phyloP scores from a whole-genome alignment of 2,888 invertebrate genomes.

The Drosophila dives region DNA sequence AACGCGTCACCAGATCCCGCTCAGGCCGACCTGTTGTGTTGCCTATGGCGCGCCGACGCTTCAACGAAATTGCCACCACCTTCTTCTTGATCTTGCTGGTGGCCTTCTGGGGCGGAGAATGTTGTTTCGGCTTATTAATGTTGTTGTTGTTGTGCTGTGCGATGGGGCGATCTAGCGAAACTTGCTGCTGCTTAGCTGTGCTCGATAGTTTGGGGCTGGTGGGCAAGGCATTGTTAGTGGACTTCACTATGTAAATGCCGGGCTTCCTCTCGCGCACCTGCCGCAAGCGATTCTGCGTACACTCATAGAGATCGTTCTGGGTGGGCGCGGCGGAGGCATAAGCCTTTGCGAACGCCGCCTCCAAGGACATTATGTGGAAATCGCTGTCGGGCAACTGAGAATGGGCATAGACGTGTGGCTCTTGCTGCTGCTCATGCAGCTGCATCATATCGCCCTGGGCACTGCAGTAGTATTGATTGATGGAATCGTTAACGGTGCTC shows the following conservation, averaged over 20 bases:
- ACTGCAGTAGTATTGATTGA: slow-evolving; percentile 24
- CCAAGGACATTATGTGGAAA: slow-evolving; percentile 23
- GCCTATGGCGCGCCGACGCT: slow-evolving; percentile 50
- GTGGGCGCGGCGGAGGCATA: slow-evolving; percentile 64
- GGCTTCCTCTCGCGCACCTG: slow-evolving; percentile 80
- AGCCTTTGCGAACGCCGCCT: slow-evolving; percentile 62
- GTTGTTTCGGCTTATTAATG: slow-evolving; percentile 1
- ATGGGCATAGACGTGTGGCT: background rate
- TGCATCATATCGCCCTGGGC: slow-evolving; percentile 1
- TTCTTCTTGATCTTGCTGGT: slow-evolving; percentile 32
- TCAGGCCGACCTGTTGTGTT: slow-evolving; percentile 5
- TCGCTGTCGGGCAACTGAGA: background rate
- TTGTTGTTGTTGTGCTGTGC: slow-evolving; percentile 10
- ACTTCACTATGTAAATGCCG: slow-evolving; percentile 81
- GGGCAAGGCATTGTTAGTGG: slow-evolving; percentile 47
- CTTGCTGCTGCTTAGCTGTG: background rate
- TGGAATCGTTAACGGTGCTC: background rate
- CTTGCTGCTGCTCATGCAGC: background rate
- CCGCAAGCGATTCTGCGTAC: slow-evolving; percentile 70
- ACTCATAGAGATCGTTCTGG: slow-evolving; percentile 42
- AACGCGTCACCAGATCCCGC: slow-evolving; percentile 70
- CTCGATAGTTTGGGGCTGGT: too few relatives aligned
- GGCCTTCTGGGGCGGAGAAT: background rate
- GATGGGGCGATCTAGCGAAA: background rate
- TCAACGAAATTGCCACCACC: slow-evolving; percentile 1